Evolutionary conservation across 2,113 vertebrate genomes (phyloP).

Genomic region (Ahaetulla prasina): DNA sequence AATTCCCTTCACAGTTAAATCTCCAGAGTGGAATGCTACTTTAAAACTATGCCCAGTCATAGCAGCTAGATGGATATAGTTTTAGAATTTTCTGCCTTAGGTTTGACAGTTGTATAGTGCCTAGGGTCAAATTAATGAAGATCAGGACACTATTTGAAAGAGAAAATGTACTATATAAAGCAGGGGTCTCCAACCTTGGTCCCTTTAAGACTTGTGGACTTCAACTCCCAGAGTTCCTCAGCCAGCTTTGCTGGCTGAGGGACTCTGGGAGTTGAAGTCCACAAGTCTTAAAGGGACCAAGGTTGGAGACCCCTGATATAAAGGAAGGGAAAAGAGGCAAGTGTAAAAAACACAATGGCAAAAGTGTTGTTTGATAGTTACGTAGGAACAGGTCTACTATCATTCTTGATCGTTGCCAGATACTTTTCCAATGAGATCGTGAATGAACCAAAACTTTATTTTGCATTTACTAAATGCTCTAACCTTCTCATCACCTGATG

Average conservation of each 20-base stretch:
- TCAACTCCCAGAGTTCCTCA: too few relatives aligned
- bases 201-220: too few relatives aligned
- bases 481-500: not conserved
- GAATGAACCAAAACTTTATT: not conserved
- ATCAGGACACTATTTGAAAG: not conserved
- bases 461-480: not conserved
- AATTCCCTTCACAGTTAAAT: not conserved
- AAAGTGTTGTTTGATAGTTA: not conserved
- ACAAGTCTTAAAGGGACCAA: too few relatives aligned
- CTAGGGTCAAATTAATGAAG: not conserved
- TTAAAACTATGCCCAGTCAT: not conserved
- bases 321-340: too few relatives aligned
- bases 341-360: not conserved
- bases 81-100: not conserved
- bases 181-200: too few relatives aligned
- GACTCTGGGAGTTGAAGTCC: too few relatives aligned
- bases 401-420: not conserved
- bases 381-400: not conserved
- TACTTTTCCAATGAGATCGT: not conserved
- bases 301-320: too few relatives aligned
- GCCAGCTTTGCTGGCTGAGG: too few relatives aligned
- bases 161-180: not conserved
- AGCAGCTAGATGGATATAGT: not conserved
- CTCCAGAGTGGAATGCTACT: not conserved
- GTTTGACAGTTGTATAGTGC: not conserved